Conservation (phyloP, 2,888 invertebrate genomes). For the Caenorhabditis sinica region DNA sequence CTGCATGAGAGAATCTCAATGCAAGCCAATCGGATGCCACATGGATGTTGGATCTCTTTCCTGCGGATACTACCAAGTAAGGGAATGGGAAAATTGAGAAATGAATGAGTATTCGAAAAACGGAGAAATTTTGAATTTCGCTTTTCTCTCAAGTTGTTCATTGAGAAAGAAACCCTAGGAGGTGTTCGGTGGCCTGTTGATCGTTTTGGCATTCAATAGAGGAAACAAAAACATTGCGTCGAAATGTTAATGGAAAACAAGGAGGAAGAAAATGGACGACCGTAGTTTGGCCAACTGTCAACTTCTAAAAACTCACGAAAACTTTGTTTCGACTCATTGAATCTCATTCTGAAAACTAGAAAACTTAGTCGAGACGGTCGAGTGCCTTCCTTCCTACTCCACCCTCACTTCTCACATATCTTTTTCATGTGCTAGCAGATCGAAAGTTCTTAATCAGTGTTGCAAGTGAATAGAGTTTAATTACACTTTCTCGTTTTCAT, state of each 20-base stretch:
- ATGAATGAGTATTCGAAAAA: neutral
- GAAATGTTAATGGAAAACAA: constrained; percentile 16
- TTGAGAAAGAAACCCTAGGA: constrained; percentile 47
- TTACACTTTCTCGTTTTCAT: neutral
- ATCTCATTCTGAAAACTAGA: neutral
- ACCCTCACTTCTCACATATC: neutral
- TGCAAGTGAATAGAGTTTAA: constrained; percentile 15
- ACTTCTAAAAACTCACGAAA: constrained; percentile 24
- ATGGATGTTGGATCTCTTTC: constrained; percentile 80
- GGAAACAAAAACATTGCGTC: constrained; percentile 27
- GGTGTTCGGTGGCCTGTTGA: constrained; percentile 57
- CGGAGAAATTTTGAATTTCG: neutral
- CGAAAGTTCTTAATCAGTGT: constrained; percentile 27
- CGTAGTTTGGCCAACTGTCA: neutral
- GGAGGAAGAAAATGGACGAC: neutral
- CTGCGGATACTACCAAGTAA: constrained; percentile 79
- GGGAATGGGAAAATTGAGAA: constrained; percentile 29
- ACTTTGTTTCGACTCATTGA: constrained; percentile 13
- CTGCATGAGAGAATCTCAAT: constrained; percentile 78
- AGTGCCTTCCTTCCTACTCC: neutral
- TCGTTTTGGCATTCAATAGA: constrained; percentile 32
- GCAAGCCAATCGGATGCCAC: constrained; percentile 78
- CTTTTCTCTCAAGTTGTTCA: constrained; percentile 1
- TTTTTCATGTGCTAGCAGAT: constrained; percentile 9
- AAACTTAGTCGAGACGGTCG: constrained; percentile 22